These are phyloP conservation scores for Neogobius melanostomus DNA, from an alignment of 2,113 vertebrate species.

Conservation along the genomic window DNA sequence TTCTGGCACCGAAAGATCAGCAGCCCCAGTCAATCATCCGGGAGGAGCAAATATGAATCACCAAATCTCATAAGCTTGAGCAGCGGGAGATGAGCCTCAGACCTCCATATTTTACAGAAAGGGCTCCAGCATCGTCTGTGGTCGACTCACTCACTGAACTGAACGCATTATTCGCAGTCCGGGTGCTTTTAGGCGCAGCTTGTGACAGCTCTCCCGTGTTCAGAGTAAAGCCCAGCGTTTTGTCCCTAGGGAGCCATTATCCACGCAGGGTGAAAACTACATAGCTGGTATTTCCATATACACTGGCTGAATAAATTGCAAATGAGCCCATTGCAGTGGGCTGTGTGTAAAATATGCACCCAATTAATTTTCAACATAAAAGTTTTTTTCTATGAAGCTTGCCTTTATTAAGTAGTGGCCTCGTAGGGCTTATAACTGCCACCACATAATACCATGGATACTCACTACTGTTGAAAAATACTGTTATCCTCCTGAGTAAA, in stretches of 20 bases:
- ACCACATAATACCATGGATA: background rate
- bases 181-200: constrained; percentile 24
- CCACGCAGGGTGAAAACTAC: constrained; percentile 40
- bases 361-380: background rate
- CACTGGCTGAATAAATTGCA: constrained; percentile 13
- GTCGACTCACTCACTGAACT: constrained; percentile 26
- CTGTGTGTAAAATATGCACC: background rate
- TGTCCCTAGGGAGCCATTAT: constrained; percentile 25
- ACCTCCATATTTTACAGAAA: background rate
- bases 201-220: background rate
- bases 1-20: background rate
- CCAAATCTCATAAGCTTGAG: background rate
- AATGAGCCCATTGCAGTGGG: background rate
- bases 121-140: constrained; percentile 13
- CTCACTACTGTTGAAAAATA: no score
- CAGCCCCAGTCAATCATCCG: background rate
- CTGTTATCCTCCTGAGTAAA: no score
- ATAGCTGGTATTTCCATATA: constrained; percentile 29
- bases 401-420: background rate
- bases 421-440: background rate
- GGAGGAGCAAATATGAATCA: background rate
- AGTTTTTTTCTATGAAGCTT: background rate
- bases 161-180: constrained; percentile 33
- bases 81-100: background rate
- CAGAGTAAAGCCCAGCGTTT: constrained; percentile 32